phyloP scores from a whole-genome alignment of 1,140 invertebrate species.

The Meloidogyne chitwoodi region DNA sequence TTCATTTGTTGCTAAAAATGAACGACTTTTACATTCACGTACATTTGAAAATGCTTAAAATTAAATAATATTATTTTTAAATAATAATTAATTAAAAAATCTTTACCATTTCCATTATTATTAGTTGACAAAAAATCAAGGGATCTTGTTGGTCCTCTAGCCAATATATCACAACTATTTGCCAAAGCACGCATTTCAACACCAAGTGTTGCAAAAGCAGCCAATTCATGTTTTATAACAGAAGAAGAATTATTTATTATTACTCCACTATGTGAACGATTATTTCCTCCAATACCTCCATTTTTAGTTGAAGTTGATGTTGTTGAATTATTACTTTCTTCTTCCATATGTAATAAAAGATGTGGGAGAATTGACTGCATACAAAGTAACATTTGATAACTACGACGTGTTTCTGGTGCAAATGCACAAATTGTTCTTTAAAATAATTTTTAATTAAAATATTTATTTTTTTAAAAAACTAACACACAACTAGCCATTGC shows the following conservation, averaged over 20 bases:
- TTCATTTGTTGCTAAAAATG: slow-evolving; percentile 40
- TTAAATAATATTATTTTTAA: background rate
- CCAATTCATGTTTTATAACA: slow-evolving; percentile 74
- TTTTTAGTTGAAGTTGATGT: background rate
- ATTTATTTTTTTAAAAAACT: background rate
- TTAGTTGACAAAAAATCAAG: slow-evolving; percentile 59
- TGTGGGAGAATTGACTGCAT: slow-evolving; percentile 91
- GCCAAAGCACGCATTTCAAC: slow-evolving; percentile 79
- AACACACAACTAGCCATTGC: slow-evolving; percentile 84
- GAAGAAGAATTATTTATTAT: slow-evolving; percentile 33
- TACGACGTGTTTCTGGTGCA: slow-evolving; percentile 85
- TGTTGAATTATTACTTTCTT: slow-evolving; percentile 71
- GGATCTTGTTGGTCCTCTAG: slow-evolving; percentile 60
- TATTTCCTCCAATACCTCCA: background rate
- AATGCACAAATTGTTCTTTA: slow-evolving; percentile 84
- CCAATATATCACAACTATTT: slow-evolving; percentile 78
- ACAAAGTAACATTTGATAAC: slow-evolving; percentile 86
- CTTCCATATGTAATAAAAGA: slow-evolving; percentile 86
- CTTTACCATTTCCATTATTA: background rate
- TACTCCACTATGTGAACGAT: background rate
- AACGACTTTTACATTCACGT: slow-evolving; percentile 46
- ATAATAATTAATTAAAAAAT: no score
- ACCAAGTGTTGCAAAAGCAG: slow-evolving; percentile 80
- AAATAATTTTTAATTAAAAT: background rate
- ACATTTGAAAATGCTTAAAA: background rate